Evolutionary conservation across 37 sponge, comb jelly and placozoan species (phyloP).

Genomic region (Petrosia ficiformis): DNA sequence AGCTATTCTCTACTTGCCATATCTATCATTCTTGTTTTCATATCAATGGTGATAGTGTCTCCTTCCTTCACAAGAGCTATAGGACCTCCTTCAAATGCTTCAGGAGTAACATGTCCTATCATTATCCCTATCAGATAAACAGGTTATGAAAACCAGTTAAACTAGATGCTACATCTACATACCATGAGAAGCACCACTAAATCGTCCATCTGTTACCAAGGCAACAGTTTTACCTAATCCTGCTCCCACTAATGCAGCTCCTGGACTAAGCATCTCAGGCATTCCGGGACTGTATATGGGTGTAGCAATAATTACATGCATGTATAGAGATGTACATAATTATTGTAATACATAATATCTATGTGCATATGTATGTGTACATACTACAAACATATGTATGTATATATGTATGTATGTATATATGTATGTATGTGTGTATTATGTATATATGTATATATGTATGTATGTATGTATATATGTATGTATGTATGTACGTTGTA

Average conservation of each 20-base stretch:
- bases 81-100: conserved; percentile 31
- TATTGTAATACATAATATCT: neutral
- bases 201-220: conserved; percentile 71
- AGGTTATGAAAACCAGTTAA: neutral
- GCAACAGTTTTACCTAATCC: conserved; percentile 65
- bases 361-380: no score
- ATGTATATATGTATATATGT: no score
- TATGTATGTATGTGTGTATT: no score
- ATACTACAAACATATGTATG: no score
- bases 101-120: conserved; percentile 40
- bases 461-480: no score
- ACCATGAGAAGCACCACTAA: conserved; percentile 79
- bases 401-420: no score
- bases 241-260: conserved; percentile 73
- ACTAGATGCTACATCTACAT: neutral
- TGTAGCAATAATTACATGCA: neutral
- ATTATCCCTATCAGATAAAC: conserved; percentile 14
- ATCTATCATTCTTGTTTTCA: neutral
- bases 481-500: no score
- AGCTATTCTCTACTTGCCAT: conserved; percentile 8
- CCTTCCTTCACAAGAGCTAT: conserved; percentile 34
- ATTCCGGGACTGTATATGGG: conserved; percentile 60
- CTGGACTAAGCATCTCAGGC: conserved; percentile 81
- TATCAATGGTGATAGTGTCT: conserved; percentile 28
- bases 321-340: neutral